Percentiles rank a stretch among this genome's conserved stretches.
Evolutionary conservation across 2,113 vertebrate genomes (phyloP).

Genomic region (Alligator sinensis): DNA sequence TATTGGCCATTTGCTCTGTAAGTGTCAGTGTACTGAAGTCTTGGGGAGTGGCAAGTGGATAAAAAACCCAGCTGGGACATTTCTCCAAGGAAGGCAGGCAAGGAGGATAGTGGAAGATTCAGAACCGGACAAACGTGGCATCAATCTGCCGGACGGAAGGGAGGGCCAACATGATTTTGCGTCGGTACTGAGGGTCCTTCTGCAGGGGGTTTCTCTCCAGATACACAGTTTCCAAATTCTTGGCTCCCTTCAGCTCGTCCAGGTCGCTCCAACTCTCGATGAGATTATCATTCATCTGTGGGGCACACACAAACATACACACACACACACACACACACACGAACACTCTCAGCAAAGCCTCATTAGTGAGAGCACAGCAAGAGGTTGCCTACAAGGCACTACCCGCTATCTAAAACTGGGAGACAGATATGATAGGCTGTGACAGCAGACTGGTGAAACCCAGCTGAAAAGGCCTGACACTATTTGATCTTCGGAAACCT

Average conservation of each 20-base stretch:
- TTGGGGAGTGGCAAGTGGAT: constrained; percentile 59
- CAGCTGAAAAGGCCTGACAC: accelerated
- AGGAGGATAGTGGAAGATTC: constrained; percentile 63
- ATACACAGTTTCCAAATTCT: constrained; percentile 93
- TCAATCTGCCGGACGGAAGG: constrained; percentile 96
- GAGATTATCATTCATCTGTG: constrained; percentile 98
- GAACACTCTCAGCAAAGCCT: neutral
- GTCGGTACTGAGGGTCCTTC: constrained; percentile 96
- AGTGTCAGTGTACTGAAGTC: constrained; percentile 52
- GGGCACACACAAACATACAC: neutral
- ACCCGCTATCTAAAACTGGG: accelerated
- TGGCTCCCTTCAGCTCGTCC: constrained; percentile 94
- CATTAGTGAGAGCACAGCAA: accelerated
- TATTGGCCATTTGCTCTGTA: constrained; percentile 57
- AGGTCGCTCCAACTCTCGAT: constrained; percentile 96
- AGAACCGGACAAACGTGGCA: constrained; percentile 96
- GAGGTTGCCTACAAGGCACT: accelerated
- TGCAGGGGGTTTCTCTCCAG: constrained; percentile 96
- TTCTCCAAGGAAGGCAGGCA: constrained; percentile 16
- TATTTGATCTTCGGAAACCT: accelerated
- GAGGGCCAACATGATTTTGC: constrained; percentile 96
- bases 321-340: neutral
- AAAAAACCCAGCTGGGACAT: constrained; percentile 62
- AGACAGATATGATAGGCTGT: neutral
- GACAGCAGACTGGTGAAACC: accelerated